Base-by-base conservation (phyloP, 2,797 vertebrate species). In the Erethizon dorsatum region DNA sequence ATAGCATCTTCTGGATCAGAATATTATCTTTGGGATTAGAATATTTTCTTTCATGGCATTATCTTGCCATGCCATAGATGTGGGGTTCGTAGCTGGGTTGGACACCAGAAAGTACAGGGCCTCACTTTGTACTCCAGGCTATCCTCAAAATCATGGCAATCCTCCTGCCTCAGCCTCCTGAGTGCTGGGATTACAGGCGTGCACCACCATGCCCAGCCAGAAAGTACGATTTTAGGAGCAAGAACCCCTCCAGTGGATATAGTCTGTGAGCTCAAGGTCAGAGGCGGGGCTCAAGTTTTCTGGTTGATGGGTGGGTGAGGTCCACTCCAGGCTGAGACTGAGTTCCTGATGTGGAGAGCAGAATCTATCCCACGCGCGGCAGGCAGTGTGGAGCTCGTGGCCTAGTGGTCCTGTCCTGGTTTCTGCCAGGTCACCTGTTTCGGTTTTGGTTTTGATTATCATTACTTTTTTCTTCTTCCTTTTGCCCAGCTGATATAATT, bases 211-310 rank as follows among this genome's bases (percentile, higher is more conserved):
- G 37, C 37, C 37, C 37, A 41, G 37, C 50, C 33, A 67, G 67
- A 3, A 20, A n/a, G n/a, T 22, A 18, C 9, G 18, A 4, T 22
- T 22, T 41, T n/a, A 11, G 18, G 67, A 71, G n/a, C 67, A 71
- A 65, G 67, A 71, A 1, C 37, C n/a, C 3, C 18, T 71, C 37
- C 2, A 13, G 15, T 15, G 2, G n/a, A 41, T 31, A 54, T 31
- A 12, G 0, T 17, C 6, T 2, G 0, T 26, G n/a, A 45, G 14
- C 12, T 15, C 15, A 1, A 0, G 8, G 4, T 33, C 6, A 14
- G 45, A 57, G 17, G 6, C 20, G 56, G 63, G 14, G 57, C 13
- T 14, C 2, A 3, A 28, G 22, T 50, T 61, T 77, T 56, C 54
- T 14, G 11, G 37, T 0, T 1, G 37, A 65, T 3, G 6, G 26